A percentile compares a stretch with the other conserved stretches of the same genome.
phyloP scores from a whole-genome alignment of 2,888 invertebrate species.

The Syrphus vitripennis region DNA sequence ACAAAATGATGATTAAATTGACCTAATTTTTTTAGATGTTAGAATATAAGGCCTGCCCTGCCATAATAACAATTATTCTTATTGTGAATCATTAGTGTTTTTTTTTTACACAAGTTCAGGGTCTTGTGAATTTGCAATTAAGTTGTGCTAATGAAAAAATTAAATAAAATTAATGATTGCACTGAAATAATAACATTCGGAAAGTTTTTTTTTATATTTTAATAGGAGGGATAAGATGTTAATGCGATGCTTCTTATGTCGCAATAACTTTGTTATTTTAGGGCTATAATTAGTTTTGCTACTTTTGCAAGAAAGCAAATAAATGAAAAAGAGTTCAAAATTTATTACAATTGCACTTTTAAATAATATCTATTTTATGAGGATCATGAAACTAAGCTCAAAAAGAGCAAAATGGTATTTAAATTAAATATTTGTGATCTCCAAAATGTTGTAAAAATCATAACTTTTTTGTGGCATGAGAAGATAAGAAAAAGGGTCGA shows the following conservation, averaged over 20 bases:
- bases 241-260: not conserved
- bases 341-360: too few relatives aligned
- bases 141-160: slow-evolving; percentile 20
- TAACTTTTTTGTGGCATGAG: too few relatives aligned
- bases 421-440: too few relatives aligned
- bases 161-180: not conserved
- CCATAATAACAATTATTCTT: not conserved
- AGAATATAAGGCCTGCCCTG: not conserved
- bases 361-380: too few relatives aligned
- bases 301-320: too few relatives aligned
- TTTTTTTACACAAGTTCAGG: slow-evolving; percentile 41
- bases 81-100: slow-evolving; percentile 1
- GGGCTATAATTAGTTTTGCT: not conserved
- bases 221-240: not conserved
- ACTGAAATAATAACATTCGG: not conserved
- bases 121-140: slow-evolving; percentile 3
- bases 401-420: too few relatives aligned
- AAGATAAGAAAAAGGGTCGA: too few relatives aligned
- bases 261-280: not conserved
- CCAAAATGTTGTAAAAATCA: too few relatives aligned
- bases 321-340: too few relatives aligned
- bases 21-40: not conserved
- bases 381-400: too few relatives aligned
- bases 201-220: not conserved
- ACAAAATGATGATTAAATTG: not conserved